Percentiles rank a stretch among this genome's conserved stretches.
Evolutionary conservation across 1,140 invertebrate genomes (phyloP).

Genomic region (Saccostrea cuccullata): DNA sequence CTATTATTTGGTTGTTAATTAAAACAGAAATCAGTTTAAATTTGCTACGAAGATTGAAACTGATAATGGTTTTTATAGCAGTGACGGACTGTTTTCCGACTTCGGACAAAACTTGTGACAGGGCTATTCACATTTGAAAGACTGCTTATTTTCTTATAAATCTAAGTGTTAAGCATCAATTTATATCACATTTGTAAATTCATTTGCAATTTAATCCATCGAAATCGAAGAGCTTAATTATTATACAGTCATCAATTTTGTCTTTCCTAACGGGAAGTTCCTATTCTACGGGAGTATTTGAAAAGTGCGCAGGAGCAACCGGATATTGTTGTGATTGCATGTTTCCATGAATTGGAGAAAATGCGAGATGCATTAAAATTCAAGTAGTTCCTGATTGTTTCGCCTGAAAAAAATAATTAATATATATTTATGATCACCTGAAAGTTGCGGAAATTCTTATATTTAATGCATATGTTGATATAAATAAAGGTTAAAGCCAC

Average conservation of each 20-base stretch:
- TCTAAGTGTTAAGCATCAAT: too few relatives aligned
- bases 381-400: conserved; percentile 27
- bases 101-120: too few relatives aligned
- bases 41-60: not conserved
- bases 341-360: conserved; percentile 26
- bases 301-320: conserved; percentile 22
- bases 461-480: too few relatives aligned
- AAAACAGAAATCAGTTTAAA: not conserved
- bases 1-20: not conserved
- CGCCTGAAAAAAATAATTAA: not conserved
- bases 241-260: too few relatives aligned
- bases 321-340: not conserved
- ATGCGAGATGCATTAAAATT: conserved; percentile 19
- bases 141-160: too few relatives aligned
- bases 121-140: too few relatives aligned
- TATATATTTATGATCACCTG: not conserved
- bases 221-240: too few relatives aligned
- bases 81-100: not conserved
- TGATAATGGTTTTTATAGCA: not conserved
- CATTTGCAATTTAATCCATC: too few relatives aligned
- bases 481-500: too few relatives aligned
- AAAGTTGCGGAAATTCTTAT: not conserved
- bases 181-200: too few relatives aligned
- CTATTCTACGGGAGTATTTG: not conserved
- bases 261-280: not conserved